Conservation (phyloP, 2,113 vertebrate species). For the Oophaga pumilio region DNA sequence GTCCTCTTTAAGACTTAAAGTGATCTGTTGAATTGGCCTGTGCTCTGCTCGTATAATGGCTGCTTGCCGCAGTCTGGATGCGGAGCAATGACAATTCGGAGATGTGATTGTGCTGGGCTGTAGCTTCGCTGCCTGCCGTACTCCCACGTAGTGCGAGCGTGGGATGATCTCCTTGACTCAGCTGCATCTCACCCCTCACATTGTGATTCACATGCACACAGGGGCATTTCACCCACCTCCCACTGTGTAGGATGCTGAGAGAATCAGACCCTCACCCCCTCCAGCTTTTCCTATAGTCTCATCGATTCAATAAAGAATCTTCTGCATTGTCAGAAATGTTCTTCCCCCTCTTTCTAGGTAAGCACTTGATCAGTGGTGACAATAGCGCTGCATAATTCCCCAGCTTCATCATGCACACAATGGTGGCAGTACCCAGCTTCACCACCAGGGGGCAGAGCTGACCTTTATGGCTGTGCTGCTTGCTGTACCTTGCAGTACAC, state of each 20-base stretch:
- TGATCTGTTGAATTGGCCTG: not conserved
- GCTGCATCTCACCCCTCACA: slow-evolving; percentile 26
- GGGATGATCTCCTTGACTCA: slow-evolving; percentile 47
- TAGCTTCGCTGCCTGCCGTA: not conserved
- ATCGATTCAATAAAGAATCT: not conserved
- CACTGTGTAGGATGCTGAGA: not conserved
- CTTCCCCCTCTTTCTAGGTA: not conserved
- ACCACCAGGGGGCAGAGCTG: not conserved
- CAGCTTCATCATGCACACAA: not conserved
- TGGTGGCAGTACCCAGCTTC: not conserved
- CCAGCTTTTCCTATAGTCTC: not conserved
- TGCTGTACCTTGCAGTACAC: not conserved
- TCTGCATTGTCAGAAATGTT: not conserved
- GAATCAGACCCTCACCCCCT: not conserved
- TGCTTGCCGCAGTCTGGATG: not conserved
- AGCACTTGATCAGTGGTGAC: not conserved
- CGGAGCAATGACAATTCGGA: not conserved
- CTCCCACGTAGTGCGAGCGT: slow-evolving; percentile 20
- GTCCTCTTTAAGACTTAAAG: not conserved
- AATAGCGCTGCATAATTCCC: not conserved
- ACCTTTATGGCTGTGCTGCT: not conserved
- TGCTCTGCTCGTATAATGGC: not conserved
- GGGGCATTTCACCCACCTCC: slow-evolving; percentile 12
- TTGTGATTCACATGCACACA: slow-evolving; percentile 24
- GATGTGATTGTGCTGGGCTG: not conserved